Conservation (phyloP, 2,113 vertebrate genomes). For the Crotalus viridis region DNA sequence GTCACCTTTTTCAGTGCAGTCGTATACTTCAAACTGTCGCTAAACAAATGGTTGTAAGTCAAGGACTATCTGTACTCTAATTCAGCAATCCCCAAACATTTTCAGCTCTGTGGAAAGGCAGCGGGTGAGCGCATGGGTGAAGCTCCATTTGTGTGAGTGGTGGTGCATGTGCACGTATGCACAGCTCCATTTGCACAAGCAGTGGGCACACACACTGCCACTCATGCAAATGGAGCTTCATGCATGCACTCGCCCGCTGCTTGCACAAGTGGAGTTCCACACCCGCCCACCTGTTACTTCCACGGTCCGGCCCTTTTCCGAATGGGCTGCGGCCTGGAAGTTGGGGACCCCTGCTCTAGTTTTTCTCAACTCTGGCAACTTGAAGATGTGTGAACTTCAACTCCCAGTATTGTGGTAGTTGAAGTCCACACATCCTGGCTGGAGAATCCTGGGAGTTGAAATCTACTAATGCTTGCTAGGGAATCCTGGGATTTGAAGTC, state of each 20-base stretch:
- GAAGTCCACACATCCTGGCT: neutral
- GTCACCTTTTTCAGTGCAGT: neutral
- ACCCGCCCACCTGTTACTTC: neutral
- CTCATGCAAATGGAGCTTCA: neutral
- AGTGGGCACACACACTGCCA: fast-evolving
- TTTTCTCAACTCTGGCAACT: neutral
- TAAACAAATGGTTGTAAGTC: neutral
- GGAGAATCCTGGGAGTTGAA: neutral
- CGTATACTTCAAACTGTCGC: neutral
- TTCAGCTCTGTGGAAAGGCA: neutral
- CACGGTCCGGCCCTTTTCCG: neutral
- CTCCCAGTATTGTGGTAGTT: too few relatives aligned
- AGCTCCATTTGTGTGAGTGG: too few relatives aligned
- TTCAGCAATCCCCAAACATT: neutral
- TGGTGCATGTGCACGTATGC: neutral
- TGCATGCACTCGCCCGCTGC: too few relatives aligned
- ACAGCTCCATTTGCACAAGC: neutral
- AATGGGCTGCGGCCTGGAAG: neutral
- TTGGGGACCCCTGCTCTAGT: neutral
- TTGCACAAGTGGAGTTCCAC: neutral
- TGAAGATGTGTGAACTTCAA: neutral
- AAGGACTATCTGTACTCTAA: neutral
- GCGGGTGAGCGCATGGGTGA: too few relatives aligned
- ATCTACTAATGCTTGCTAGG: neutral
- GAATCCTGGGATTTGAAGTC: neutral